A percentile compares a stretch with the other conserved stretches of the same genome.
Evolutionary conservation across 2,797 vertebrate genomes (phyloP).

Genomic region (Avahi laniger): DNA sequence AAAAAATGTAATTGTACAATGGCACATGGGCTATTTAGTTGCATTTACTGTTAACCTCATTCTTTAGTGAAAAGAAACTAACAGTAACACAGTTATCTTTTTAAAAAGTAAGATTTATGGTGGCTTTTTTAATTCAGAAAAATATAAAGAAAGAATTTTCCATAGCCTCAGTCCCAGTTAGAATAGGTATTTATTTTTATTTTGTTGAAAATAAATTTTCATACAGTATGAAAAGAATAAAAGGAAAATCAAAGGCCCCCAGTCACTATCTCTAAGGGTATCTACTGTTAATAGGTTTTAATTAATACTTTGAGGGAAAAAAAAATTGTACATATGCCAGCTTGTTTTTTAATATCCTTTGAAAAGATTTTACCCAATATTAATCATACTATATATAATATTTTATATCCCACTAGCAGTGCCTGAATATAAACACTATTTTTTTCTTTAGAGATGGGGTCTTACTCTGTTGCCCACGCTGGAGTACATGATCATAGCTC

Average conservation of each 20-base stretch:
- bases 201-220: background rate
- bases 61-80: background rate
- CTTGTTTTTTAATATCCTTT: background rate
- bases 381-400: background rate
- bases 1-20: background rate
- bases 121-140: background rate
- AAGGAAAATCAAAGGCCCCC: background rate
- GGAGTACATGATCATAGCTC: background rate
- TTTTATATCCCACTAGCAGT: background rate
- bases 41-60: background rate
- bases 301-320: background rate
- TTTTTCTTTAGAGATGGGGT: background rate
- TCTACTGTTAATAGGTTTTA: background rate
- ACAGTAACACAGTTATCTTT: background rate
- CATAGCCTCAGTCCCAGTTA: background rate
- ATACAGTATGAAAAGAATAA: background rate
- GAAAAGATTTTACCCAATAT: background rate
- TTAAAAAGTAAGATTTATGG: background rate
- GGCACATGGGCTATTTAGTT: background rate
- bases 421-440: background rate
- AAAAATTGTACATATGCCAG: background rate
- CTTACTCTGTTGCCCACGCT: background rate
- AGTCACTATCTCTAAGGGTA: background rate
- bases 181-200: background rate
- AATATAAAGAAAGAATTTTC: background rate